A percentile compares a stretch with the other conserved stretches of the same genome.
Conservation (phyloP, 2,113 vertebrate species). For the Myiopsitta monachus region DNA sequence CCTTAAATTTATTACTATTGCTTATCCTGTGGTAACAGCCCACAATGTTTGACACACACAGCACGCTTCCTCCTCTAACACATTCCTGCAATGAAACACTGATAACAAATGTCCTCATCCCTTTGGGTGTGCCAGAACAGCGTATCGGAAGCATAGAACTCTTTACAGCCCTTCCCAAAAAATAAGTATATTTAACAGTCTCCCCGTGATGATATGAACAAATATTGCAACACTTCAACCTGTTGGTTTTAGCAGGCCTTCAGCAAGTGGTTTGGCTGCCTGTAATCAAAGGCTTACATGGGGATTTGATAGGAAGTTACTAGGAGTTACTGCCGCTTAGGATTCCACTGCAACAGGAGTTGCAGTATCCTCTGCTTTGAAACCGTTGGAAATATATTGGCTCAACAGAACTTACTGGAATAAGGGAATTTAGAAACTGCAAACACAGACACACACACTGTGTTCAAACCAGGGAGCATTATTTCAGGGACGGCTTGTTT, state of each 20-base stretch:
- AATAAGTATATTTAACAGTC: not conserved
- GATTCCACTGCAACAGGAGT: not conserved
- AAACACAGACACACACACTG: not conserved
- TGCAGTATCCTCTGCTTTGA: not conserved
- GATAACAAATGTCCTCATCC: not conserved
- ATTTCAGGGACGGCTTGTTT: not conserved
- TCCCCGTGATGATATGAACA: not conserved
- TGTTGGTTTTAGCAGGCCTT: not conserved
- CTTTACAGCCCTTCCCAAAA: not conserved
- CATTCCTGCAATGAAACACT: not conserved
- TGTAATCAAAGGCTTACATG: not conserved
- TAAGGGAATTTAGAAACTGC: not conserved
- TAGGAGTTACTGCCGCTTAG: not conserved
- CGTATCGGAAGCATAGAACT: not conserved
- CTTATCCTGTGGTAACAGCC: not conserved
- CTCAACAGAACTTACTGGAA: not conserved
- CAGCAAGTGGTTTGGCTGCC: not conserved
- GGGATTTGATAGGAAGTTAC: not conserved
- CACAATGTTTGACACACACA: fast-evolving
- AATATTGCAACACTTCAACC: not conserved
- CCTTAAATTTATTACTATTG: not conserved
- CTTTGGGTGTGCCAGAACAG: not conserved
- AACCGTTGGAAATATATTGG: not conserved
- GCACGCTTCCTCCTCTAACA: not conserved
- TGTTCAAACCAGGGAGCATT: not conserved